Conservation (phyloP, 2,888 invertebrate genomes). For the Cinara cedri region DNA sequence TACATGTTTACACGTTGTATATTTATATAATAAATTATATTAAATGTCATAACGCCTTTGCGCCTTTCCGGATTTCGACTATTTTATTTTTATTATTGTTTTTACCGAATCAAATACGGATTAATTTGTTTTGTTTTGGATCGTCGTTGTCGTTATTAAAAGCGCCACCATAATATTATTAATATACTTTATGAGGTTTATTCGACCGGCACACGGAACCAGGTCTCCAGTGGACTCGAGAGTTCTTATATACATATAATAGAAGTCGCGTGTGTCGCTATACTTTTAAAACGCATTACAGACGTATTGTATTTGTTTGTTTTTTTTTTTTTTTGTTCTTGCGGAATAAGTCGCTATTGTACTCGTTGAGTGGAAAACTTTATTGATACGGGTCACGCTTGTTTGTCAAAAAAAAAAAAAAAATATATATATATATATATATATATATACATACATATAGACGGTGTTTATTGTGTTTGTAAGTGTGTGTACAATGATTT, state of each 20-base stretch:
- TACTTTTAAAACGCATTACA: conserved; percentile 49
- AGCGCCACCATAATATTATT: neutral
- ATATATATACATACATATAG: too few relatives aligned
- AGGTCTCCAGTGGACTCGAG: conserved; percentile 7
- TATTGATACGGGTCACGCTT: conserved; percentile 54
- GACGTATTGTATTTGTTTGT: conserved; percentile 16
- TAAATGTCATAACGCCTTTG: neutral
- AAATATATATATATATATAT: neutral
- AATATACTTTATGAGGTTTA: conserved; percentile 4
- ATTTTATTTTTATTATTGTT: conserved; percentile 7
- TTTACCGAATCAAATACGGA: neutral
- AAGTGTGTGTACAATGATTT: conserved; percentile 3
- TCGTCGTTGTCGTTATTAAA: conserved; percentile 5
- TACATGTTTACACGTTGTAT: too few relatives aligned
- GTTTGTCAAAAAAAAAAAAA: conserved; percentile 14
- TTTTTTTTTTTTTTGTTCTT: conserved; percentile 7
- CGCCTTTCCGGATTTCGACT: neutral
- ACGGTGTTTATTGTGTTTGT: too few relatives aligned
- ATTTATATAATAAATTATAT: too few relatives aligned
- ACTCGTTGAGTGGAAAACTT: conserved; percentile 42
- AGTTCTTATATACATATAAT: neutral
- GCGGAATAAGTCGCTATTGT: conserved; percentile 36
- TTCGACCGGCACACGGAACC: conserved; percentile 40
- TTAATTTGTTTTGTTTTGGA: conserved; percentile 25
- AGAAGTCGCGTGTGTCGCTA: conserved; percentile 42